Evolutionary conservation across 2,113 vertebrate genomes (phyloP).

Genomic region (Chinchilla lanigera): DNA sequence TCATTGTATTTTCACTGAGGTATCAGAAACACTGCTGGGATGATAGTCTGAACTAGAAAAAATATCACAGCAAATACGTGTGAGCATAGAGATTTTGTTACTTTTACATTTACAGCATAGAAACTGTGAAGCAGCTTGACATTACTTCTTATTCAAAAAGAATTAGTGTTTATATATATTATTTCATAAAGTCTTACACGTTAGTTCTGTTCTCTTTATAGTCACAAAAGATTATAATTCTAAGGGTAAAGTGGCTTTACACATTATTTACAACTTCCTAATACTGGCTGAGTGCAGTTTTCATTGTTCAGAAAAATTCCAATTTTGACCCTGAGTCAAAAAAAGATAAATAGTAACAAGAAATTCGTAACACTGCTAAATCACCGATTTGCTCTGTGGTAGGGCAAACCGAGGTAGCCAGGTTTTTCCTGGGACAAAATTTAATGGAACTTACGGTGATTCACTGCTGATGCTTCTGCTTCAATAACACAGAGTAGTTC

Average conservation of each 20-base stretch:
- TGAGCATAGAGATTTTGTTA: not conserved
- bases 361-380: not conserved
- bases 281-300: not conserved
- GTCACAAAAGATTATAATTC: slow-evolving; percentile 10
- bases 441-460: not conserved
- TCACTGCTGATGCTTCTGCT: not conserved
- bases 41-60: not conserved
- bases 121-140: not conserved
- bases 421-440: not conserved
- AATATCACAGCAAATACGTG: not conserved
- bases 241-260: not conserved
- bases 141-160: not conserved
- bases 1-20: not conserved
- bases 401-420: not conserved
- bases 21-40: not conserved
- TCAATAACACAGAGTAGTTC: not conserved
- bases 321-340: not conserved
- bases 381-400: not conserved
- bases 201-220: not conserved
- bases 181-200: not conserved
- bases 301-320: slow-evolving; percentile 24
- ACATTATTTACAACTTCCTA: not conserved
- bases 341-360: not conserved
- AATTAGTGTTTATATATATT: not conserved
- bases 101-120: not conserved